Base-by-base conservation (phyloP, 2,797 vertebrate species). In the Chelon labrosus region DNA sequence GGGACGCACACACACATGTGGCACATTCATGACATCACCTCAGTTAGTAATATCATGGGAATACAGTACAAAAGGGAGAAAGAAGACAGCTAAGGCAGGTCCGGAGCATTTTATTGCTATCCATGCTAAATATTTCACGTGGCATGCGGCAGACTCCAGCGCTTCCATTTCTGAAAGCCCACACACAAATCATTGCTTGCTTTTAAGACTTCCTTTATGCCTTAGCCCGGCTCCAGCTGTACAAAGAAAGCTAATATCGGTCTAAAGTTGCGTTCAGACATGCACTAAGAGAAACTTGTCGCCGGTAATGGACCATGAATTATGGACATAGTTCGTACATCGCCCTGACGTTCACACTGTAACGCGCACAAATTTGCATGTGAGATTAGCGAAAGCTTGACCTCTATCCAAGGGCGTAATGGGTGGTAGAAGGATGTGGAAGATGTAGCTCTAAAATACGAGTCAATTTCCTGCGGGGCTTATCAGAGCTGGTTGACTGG, bases 381-480 rank as follows among this genome's bases (percentile, higher is more conserved):
- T 35, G 47, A 85, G 82, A 92, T 92, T 89, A 92, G 86, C 39
- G 46, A 70, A 88, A 89, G 83, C 83, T 89, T 91, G 91, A 93
- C 92, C 92, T 89, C 90, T 76, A 91, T 83, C 77, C 84, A 91
- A 93, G 89, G 91, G 85, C 80, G 41, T 54, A 63, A 73, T 83
- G 86, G 86, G 80, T 77, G 74, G 82, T 74, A 67, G 70, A 68
- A 77, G 71, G 77, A 87, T 76, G 84, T 71, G 81, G 69, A 66
- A 89, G 82, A 91, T 71, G 82, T 77, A 76, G 83, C 79, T 77
- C 80, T 85, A 85, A 90, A 92, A 91, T 88, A 80, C 56, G 37
- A 93, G 87, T 91, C 89, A 93, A 91, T 91, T 92, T 92, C 90
- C 90, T 87, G 91, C 57, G 62, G 83, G 84, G 83, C 89, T 93